phyloP scores from a whole-genome alignment of 2,888 invertebrate genomes.

The Dilophus febrilis region DNA sequence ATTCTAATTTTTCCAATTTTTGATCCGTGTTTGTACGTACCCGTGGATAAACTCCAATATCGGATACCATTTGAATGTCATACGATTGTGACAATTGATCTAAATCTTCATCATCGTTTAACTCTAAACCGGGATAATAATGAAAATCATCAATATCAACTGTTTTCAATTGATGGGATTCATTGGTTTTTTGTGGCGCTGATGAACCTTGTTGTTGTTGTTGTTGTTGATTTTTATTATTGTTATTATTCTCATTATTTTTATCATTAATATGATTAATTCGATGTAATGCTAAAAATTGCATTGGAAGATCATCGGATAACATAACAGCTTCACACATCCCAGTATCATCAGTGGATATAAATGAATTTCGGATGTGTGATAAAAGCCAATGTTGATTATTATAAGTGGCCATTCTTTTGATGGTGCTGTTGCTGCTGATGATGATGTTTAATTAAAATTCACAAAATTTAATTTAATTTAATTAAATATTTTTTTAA shows the following conservation, averaged over 20 bases:
- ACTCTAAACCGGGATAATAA: slow-evolving; percentile 60
- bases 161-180: slow-evolving; percentile 19
- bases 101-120: slow-evolving; percentile 61
- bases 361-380: slow-evolving; percentile 85
- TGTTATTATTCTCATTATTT: too few species aligned
- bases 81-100: slow-evolving; percentile 48
- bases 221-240: slow-evolving; percentile 13
- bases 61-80: slow-evolving; percentile 57
- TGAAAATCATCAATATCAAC: slow-evolving; percentile 33
- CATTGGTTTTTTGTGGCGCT: slow-evolving; percentile 18
- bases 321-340: slow-evolving; percentile 86
- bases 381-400: slow-evolving; percentile 84
- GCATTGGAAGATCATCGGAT: slow-evolving; percentile 59
- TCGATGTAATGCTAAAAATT: slow-evolving; percentile 30
- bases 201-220: slow-evolving; percentile 18
- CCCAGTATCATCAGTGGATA: slow-evolving; percentile 89
- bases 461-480: too few species aligned
- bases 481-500: too few species aligned
- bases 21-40: slow-evolving; percentile 78
- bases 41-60: slow-evolving; percentile 39
- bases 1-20: slow-evolving; percentile 74
- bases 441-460: too few species aligned
- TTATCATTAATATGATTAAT: too few species aligned
- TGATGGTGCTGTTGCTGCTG: too few species aligned
- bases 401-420: slow-evolving; percentile 78